Base-by-base conservation (phyloP, 2,888 invertebrate species). In the Archips crataeganus region DNA sequence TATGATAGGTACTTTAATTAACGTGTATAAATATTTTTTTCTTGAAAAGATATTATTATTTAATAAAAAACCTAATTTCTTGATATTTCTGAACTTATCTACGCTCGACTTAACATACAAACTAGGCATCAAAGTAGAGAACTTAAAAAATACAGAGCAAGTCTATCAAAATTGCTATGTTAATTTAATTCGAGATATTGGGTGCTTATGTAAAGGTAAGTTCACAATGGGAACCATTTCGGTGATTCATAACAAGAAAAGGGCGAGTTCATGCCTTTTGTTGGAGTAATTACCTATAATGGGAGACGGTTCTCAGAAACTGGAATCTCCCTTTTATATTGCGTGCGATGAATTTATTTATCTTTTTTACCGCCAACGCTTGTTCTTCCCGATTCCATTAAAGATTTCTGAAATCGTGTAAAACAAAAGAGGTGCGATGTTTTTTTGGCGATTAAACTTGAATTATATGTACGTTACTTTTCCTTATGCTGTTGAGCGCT, bases 271-370 rank as follows among this genome's bases (percentile, higher is more conserved):
- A 64, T 69, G 74, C 72, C 80, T 76, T 77, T 84, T 83, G 83
- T 83, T 75, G 70, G 73, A 75, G 76, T 82, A 84, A 84, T 84
- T 84, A 82, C 81, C 78, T 80, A 81, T 80, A 79, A 81, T 79
- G 80, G 78, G 78, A 77, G 77, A 74, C 76, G 77, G 76, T 78
- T 79, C 65, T 72, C 78, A 74, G 80, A 70, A 71, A 79, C 79
- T 77, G 77, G 76, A 79, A 79, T 82, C 78, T 77, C 73, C 77
- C 74, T 76, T 77, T 69, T 60, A 70, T 70, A 65, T 70, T 49
- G 64, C 75, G 69, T 49, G 64, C 75, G 69, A 65, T 70, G 61
- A 67, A 63, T 76, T 72, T 79, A 78, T 79, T 78, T 67, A 67
- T 63, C 51, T 59, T 75, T 74, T 59, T 57, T 13, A 32, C 74